Conservation (phyloP, 2,113 vertebrate genomes). For the Ahaetulla prasina region DNA sequence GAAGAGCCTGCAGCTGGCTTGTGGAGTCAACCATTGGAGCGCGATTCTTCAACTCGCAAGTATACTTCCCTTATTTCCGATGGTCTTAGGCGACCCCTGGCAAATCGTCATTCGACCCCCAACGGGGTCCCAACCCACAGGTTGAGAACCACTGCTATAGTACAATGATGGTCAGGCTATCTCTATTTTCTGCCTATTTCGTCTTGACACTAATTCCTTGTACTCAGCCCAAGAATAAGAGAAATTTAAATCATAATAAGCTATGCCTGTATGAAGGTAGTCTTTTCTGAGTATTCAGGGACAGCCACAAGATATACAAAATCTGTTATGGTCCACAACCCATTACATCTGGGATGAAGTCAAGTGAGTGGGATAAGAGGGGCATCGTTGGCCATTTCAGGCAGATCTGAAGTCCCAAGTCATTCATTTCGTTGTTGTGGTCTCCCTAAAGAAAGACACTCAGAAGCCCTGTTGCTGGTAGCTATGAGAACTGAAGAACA, state of each 20-base stretch:
- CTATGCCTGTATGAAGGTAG: background rate
- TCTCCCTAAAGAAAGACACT: background rate
- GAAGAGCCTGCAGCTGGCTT: no score
- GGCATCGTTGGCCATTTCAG: background rate
- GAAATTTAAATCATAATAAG: background rate
- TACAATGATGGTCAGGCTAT: background rate
- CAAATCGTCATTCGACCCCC: no score
- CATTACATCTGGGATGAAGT: background rate
- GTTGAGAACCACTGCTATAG: no score
- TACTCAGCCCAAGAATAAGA: background rate
- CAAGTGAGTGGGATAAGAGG: background rate
- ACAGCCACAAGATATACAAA: background rate
- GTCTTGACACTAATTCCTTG: background rate
- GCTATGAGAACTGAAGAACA: background rate
- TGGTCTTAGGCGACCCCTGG: no score
- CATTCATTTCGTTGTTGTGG: background rate
- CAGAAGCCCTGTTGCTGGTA: background rate
- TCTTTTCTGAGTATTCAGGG: background rate
- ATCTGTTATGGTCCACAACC: background rate
- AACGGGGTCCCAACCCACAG: no score
- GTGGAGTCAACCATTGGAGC: no score
- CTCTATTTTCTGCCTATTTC: background rate
- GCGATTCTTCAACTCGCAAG: no score
- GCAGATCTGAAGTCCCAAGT: background rate
- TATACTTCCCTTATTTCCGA: no score